Conservation (phyloP, 2,113 vertebrate genomes). For the Nesoenas mayeri region DNA sequence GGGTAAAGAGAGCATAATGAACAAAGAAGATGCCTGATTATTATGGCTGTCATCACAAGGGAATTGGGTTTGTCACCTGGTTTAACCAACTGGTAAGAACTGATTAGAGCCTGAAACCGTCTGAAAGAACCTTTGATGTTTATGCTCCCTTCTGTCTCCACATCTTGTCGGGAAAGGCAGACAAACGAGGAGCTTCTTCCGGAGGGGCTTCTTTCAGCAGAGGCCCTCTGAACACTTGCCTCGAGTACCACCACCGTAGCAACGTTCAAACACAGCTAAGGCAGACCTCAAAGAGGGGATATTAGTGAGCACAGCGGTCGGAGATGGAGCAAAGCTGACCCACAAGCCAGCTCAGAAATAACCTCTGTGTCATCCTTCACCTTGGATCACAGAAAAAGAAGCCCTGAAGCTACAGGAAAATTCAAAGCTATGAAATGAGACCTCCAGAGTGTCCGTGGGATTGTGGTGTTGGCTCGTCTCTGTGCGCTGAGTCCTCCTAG, state of each 20-base stretch:
- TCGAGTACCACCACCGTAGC: neutral
- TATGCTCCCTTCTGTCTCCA: constrained; percentile 54
- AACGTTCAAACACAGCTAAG: rapidly evolving
- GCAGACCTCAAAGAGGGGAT: neutral
- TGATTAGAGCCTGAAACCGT: constrained; percentile 72
- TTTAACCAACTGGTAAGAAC: constrained; percentile 80
- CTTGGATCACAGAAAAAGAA: neutral
- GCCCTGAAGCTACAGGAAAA: neutral
- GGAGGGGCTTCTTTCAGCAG: neutral
- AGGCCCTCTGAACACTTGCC: neutral
- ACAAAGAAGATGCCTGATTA: constrained; percentile 80
- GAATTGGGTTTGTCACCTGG: constrained; percentile 82
- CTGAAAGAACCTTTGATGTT: constrained; percentile 76
- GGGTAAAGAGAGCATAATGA: constrained; percentile 81
- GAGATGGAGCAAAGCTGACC: neutral
- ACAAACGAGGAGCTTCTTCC: neutral
- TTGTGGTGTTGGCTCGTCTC: neutral
- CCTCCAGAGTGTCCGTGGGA: neutral
- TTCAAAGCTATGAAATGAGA: neutral
- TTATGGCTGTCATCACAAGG: constrained; percentile 78
- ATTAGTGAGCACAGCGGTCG: rapidly evolving
- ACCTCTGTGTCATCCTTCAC: neutral
- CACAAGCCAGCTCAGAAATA: neutral
- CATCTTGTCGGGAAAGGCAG: constrained; percentile 47
- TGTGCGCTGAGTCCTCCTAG: neutral